Percentiles rank a stretch among this genome's conserved stretches.
Evolutionary conservation across 2,888 invertebrate genomes (phyloP).

Genomic region (Xestia c-nigrum): DNA sequence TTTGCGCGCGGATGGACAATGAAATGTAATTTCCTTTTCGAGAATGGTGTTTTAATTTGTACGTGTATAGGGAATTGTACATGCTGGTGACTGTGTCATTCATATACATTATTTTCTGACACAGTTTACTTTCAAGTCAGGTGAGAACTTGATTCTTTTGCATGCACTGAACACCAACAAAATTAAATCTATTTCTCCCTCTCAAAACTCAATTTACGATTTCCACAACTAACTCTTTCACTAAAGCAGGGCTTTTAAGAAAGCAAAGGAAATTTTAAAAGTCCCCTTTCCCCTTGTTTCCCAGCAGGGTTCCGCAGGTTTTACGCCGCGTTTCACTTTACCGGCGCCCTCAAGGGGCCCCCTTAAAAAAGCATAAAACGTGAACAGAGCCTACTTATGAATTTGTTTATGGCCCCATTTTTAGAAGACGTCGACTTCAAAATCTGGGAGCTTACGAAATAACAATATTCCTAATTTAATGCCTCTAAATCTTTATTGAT

Average conservation of each 20-base stretch:
- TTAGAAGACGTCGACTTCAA: conserved; percentile 75
- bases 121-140: conserved; percentile 11
- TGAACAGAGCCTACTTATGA: conserved; percentile 89
- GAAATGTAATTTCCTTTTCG: conserved; percentile 88
- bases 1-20: conserved; percentile 80
- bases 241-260: conserved; percentile 54
- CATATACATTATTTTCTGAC: conserved; percentile 24
- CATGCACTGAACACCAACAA: background rate
- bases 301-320: conserved; percentile 83
- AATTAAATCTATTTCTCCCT: conserved; percentile 18
- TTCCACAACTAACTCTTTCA: conserved; percentile 60
- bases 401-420: conserved; percentile 89
- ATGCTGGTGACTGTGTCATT: conserved; percentile 33
- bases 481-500: conserved; percentile 78
- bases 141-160: background rate
- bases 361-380: conserved; percentile 89
- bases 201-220: conserved; percentile 43
- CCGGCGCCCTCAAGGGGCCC: conserved; percentile 81
- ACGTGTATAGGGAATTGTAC: conserved; percentile 61
- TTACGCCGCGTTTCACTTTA: conserved; percentile 88
- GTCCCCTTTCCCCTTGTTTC: conserved; percentile 76
- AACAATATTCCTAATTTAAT: conserved; percentile 85
- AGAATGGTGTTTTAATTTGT: conserved; percentile 64
- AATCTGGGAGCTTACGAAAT: conserved; percentile 79
- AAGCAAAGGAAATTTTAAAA: conserved; percentile 58